Evolutionary conservation across 92 coral and sea anemone species (phyloP).

Genomic region (Epizoanthus ramosus): DNA sequence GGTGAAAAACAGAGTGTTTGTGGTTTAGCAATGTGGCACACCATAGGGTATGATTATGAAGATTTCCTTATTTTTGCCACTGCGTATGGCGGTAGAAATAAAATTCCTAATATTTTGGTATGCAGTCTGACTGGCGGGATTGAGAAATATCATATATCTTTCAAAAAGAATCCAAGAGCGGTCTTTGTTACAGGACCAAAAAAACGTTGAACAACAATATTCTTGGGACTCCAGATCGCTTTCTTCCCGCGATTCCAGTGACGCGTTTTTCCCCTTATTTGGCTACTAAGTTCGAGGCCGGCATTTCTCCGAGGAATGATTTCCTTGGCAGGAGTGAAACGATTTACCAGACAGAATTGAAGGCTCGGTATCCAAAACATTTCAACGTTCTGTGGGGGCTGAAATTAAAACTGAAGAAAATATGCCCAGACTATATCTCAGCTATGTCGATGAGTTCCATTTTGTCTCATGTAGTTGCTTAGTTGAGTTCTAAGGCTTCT

Average conservation of each 20-base stretch:
- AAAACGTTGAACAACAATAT: background rate
- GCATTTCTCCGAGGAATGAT: too few species aligned
- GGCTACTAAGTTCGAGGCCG: background rate
- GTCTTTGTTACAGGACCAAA: background rate
- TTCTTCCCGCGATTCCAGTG: constrained; percentile 6
- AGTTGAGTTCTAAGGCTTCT: too few species aligned
- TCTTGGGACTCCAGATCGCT: background rate
- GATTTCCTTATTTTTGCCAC: background rate
- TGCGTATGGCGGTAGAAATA: background rate
- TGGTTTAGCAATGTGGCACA: too few species aligned
- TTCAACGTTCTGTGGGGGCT: background rate
- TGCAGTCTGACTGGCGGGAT: background rate
- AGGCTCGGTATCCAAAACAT: background rate
- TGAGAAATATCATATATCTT: background rate
- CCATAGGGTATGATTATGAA: too few species aligned
- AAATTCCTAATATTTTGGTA: background rate
- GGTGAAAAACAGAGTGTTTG: background rate
- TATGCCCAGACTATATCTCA: background rate
- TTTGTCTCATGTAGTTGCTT: background rate
- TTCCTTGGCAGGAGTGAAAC: background rate
- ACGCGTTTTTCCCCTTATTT: background rate
- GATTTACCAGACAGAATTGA: constrained; percentile 8
- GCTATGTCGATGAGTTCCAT: background rate
- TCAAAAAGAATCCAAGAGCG: background rate
- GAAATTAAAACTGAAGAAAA: background rate